phyloP scores from a whole-genome alignment of 2,113 vertebrate species.

The Bufo bufo region DNA sequence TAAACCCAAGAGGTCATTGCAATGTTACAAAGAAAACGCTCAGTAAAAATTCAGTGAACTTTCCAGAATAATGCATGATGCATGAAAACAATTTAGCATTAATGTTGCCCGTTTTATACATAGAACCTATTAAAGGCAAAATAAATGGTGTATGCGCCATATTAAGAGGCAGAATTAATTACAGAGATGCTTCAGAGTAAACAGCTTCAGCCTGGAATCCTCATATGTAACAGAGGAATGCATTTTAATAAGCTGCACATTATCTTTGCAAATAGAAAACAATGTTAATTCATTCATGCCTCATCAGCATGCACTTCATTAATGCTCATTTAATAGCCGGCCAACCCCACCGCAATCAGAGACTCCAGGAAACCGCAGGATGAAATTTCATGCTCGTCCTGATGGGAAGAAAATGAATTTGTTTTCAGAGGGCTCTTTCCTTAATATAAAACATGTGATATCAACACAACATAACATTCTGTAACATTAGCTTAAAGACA shows the following conservation, averaged over 20 bases:
- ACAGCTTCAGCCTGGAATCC: conserved; percentile 36
- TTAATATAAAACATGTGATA: neutral
- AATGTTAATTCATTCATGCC: conserved; percentile 53
- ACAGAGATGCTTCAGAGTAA: conserved; percentile 40
- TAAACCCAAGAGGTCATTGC: neutral
- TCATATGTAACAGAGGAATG: conserved; percentile 34
- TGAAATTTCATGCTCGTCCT: conserved; percentile 36
- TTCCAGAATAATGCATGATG: neutral
- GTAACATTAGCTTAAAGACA: neutral
- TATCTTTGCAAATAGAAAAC: conserved; percentile 44
- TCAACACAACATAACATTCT: neutral
- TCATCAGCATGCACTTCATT: conserved; percentile 43
- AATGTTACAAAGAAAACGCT: neutral
- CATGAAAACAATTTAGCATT: conserved; percentile 5
- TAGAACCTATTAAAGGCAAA: conserved; percentile 26
- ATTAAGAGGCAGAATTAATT: conserved; percentile 40
- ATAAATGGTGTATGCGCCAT: conserved; percentile 19
- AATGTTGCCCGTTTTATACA: neutral
- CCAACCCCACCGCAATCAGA: conserved; percentile 25
- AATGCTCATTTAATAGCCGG: conserved; percentile 50
- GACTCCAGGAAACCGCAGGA: neutral
- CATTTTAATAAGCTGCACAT: conserved; percentile 47
- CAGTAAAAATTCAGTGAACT: neutral
- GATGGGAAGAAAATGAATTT: conserved; percentile 35
- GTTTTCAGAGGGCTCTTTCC: conserved; percentile 23